Evolutionary conservation across 30 jellyfish, hydroid and myxozoan genomes (phyloP).

Genomic region (Cassiopea andromeda): DNA sequence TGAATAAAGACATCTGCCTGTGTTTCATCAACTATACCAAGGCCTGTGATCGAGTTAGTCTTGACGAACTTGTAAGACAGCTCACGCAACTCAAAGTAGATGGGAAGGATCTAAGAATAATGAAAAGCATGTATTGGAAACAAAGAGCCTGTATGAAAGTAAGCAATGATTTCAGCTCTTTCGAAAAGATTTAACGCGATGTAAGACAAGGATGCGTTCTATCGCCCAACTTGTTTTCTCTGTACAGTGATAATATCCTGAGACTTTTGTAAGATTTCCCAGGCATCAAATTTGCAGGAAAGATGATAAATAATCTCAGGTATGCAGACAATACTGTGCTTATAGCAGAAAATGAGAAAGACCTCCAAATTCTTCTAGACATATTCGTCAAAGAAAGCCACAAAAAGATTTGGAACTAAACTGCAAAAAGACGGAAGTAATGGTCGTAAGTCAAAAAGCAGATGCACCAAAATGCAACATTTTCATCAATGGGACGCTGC

Average conservation of each 20-base stretch:
- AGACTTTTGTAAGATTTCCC: no score
- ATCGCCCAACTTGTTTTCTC: neutral
- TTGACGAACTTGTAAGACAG: neutral
- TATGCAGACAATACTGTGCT: constrained; percentile 5
- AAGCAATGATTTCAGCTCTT: neutral
- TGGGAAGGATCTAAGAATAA: constrained; percentile 17
- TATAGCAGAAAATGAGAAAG: neutral
- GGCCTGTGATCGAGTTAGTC: constrained; percentile 4
- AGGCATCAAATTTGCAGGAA: neutral
- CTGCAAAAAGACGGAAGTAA: neutral
- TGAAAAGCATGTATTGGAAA: constrained; percentile 11
- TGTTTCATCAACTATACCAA: constrained; percentile 34
- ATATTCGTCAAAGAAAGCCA: neutral
- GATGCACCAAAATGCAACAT: neutral
- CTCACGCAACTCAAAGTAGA: neutral
- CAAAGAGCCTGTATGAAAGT: constrained; percentile 7
- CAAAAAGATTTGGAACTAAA: neutral
- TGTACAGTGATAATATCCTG: neutral
- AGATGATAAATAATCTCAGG: neutral
- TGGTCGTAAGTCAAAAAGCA: neutral
- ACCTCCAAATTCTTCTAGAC: neutral
- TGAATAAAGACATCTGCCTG: constrained; percentile 1
- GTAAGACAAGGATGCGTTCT: neutral
- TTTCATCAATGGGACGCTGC: neutral
- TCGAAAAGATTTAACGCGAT: neutral